Evolutionary conservation across 2,797 vertebrate species (phyloP), one percentile per base, ranked within the genome.

Genomic region (Podarcis siculus): DNA sequence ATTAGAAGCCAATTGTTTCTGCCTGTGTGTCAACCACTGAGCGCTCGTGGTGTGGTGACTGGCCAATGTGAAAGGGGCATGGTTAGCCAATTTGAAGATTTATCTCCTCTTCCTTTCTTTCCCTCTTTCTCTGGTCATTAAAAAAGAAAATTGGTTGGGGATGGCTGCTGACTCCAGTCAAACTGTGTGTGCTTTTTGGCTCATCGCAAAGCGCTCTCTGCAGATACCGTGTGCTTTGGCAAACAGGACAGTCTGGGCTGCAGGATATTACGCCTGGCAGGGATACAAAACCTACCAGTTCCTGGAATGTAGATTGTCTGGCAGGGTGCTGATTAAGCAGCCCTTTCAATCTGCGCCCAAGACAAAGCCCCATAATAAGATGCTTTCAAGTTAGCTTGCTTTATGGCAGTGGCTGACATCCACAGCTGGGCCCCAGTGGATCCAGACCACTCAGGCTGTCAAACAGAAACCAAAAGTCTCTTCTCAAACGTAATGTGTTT

Each of bases 181-280:
- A 93, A 90, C 30, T 88, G 92, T 25, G 0, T 92, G 94, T 88
- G 89, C 93, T 91, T 94, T 91, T 87, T 96, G 96, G 95, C 96
- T 96, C 89, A 30, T 84, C 76, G 91, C 27, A 2, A 91, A 92
- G 78, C 84, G 91, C 91, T 94, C 80, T 55, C 92, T 88, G 93
- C 87, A 92, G 93, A 91, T 96, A 93, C 94, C 89, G 95, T 98
- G 95, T 96, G 95, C 93, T 97, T 98, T 98, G 97, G 98, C 97
- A 96, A 91, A 86, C 0, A 3, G 87, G 72, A 72, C 85, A 91
- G 97, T 97, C 96, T 97, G 96, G 94, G 89, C 95, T 91, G 83
- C 85, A 90, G 94, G 94, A 95, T 96, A 96, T 96, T 96, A 94
- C 92, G 92, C 93, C 96, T 96, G 96, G 95, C 93, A 90, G 86